Evolutionary conservation across 1,140 invertebrate species (phyloP).

Genomic region (Lasioglossum albipes): DNA sequence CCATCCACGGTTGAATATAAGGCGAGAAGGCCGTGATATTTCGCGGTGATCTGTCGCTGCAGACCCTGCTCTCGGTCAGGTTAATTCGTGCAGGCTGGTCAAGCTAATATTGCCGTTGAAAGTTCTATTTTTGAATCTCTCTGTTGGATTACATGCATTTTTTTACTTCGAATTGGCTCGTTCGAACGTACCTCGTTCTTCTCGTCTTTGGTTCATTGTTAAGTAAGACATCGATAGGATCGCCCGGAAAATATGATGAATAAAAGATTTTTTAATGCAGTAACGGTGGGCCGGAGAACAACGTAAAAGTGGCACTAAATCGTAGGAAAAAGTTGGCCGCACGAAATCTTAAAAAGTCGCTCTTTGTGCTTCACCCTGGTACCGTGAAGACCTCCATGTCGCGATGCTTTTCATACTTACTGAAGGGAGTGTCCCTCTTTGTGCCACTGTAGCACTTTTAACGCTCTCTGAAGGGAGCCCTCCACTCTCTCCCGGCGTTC

Average conservation of each 20-base stretch:
- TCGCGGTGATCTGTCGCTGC: slow-evolving; percentile 11
- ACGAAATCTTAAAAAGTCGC: slow-evolving; percentile 5
- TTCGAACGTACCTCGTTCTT: too few species aligned
- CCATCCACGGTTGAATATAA: slow-evolving; percentile 16
- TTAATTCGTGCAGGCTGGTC: too few species aligned
- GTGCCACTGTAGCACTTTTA: slow-evolving; percentile 22
- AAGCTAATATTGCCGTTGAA: too few species aligned
- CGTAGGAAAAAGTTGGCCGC: neutral
- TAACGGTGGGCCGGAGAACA: neutral
- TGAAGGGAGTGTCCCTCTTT: slow-evolving; percentile 20
- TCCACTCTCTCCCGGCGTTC: slow-evolving; percentile 7
- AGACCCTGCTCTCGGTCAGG: too few species aligned
- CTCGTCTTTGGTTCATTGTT: too few species aligned
- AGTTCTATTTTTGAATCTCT: too few species aligned
- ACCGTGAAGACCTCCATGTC: slow-evolving; percentile 12
- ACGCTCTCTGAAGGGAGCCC: slow-evolving; percentile 6
- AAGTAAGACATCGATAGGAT: too few species aligned
- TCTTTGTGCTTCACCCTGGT: neutral
- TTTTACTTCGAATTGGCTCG: too few species aligned
- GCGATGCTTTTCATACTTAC: slow-evolving; percentile 18
- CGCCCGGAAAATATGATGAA: neutral
- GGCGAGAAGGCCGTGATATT: slow-evolving; percentile 41
- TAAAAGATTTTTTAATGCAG: neutral
- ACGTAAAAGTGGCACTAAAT: neutral
- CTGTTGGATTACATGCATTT: too few species aligned